Conservation (phyloP, 2,888 invertebrate species). For the Stenolophus ochropezus region DNA sequence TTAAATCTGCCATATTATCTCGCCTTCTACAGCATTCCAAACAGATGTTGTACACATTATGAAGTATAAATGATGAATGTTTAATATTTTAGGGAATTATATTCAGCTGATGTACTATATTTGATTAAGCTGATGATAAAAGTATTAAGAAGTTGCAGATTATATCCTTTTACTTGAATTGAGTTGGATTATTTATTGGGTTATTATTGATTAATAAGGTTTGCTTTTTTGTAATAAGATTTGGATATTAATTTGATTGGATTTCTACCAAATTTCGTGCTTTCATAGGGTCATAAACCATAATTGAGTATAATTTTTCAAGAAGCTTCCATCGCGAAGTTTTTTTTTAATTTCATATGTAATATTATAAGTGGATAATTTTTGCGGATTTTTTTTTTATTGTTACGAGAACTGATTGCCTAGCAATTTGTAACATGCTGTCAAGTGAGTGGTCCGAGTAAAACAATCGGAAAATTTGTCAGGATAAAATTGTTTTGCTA, state of each 20-base stretch:
- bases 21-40: background rate
- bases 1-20: constrained; percentile 8
- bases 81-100: constrained; percentile 7
- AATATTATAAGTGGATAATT: too few species aligned
- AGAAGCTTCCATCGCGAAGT: too few species aligned
- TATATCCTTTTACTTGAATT: constrained; percentile 11
- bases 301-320: too few species aligned
- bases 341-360: too few species aligned
- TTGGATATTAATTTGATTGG: background rate
- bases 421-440: too few species aligned
- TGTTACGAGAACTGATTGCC: too few species aligned
- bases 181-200: constrained; percentile 8
- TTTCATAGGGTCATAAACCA: background rate
- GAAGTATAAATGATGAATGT: background rate
- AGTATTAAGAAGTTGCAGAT: constrained; percentile 24
- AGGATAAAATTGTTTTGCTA: too few species aligned
- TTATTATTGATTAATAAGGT: constrained; percentile 20
- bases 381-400: too few species aligned
- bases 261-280: background rate
- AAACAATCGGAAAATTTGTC: too few species aligned
- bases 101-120: background rate
- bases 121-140: constrained; percentile 28
- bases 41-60: background rate
- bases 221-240: constrained; percentile 9
- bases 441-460: too few species aligned